These are phyloP conservation scores for Drosophila teissieri DNA, from an alignment of 1,140 invertebrate species.

Conservation along the genomic window DNA sequence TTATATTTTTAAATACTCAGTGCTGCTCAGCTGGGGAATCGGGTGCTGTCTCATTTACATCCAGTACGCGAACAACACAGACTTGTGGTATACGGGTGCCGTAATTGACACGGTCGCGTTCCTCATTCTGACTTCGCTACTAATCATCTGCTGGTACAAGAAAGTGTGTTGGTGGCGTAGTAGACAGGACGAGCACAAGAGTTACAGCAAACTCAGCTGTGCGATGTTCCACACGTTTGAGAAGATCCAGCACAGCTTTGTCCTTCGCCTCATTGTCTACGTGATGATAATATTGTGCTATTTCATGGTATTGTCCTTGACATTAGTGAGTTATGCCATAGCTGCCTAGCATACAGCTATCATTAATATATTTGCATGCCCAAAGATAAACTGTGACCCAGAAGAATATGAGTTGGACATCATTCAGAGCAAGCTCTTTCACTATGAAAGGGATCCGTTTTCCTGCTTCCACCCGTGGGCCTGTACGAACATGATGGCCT, in stretches of 20 bases:
- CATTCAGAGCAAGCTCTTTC: slow-evolving; percentile 50
- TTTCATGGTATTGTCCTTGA: slow-evolving; percentile 87
- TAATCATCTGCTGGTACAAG: slow-evolving; percentile 83
- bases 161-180: slow-evolving; percentile 84
- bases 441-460: slow-evolving; percentile 37
- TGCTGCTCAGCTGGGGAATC: slow-evolving; percentile 45
- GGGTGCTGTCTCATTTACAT: slow-evolving; percentile 23
- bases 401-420: slow-evolving; percentile 14
- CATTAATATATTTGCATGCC: neutral
- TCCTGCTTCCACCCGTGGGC: slow-evolving; percentile 89
- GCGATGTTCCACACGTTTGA: slow-evolving; percentile 76
- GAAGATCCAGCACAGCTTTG: slow-evolving; percentile 32
- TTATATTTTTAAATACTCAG: slow-evolving; percentile 69
- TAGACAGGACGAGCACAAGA: slow-evolving; percentile 85
- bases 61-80: slow-evolving; percentile 2
- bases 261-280: slow-evolving; percentile 31
- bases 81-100: neutral
- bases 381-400: slow-evolving; percentile 33
- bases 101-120: neutral
- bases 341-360: too few species aligned
- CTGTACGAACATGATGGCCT: slow-evolving; percentile 90
- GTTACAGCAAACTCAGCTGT: slow-evolving; percentile 87
- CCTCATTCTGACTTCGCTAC: slow-evolving; percentile 51
- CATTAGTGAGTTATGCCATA: slow-evolving; percentile 85
- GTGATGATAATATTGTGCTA: slow-evolving; percentile 85